A percentile compares a stretch with the other conserved stretches of the same genome.
Evolutionary conservation across 2,113 vertebrate genomes (phyloP).

Genomic region (Pelmatolapia mariae): DNA sequence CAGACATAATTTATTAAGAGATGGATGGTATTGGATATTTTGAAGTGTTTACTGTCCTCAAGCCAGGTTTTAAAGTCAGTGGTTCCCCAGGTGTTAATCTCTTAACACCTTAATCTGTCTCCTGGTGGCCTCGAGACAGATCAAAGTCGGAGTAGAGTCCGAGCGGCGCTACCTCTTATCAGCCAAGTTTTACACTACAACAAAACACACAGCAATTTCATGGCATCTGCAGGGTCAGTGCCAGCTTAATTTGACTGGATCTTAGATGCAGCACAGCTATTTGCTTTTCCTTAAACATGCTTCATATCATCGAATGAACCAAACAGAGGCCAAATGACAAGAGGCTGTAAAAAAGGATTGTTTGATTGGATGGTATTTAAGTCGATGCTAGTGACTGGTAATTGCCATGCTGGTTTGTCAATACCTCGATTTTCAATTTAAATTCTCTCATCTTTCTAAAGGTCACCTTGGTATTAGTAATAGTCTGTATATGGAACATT

Average conservation of each 20-base stretch:
- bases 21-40: neutral
- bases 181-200: neutral
- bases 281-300: neutral
- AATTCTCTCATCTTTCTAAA: conserved; percentile 4
- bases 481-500: neutral
- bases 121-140: neutral
- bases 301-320: neutral
- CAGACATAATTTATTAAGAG: neutral
- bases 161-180: neutral
- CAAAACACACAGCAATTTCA: neutral
- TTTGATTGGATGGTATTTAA: neutral
- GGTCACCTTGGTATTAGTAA: conserved; percentile 12
- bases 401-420: neutral
- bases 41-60: neutral
- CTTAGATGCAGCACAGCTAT: neutral
- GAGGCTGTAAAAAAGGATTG: neutral
- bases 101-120: neutral
- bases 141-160: neutral
- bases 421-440: conserved; percentile 7
- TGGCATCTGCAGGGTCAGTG: neutral
- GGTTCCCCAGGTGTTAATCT: conserved; percentile 4
- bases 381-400: neutral
- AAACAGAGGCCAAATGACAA: neutral
- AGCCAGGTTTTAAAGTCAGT: neutral
- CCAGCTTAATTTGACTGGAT: neutral